Conservation (phyloP, 2,888 invertebrate genomes). For the Ethmia dodecea region DNA sequence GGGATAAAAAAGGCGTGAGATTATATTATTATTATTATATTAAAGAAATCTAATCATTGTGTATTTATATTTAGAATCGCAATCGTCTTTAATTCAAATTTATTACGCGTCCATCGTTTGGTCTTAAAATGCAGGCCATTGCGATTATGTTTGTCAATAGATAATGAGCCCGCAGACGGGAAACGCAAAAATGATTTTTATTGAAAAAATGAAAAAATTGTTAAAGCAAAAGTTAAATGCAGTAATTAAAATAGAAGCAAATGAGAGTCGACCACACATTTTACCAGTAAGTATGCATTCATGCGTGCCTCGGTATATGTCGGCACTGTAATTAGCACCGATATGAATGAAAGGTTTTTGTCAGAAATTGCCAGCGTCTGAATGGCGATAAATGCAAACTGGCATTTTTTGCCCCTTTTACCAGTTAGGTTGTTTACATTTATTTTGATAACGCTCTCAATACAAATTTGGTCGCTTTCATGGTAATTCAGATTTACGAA, state of each 20-base stretch:
- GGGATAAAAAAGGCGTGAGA: too few relatives aligned
- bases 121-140: too few relatives aligned
- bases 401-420: slow-evolving; percentile 5
- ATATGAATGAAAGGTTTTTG: slow-evolving; percentile 58
- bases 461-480: not conserved
- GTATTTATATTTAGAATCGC: too few relatives aligned
- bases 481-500: not conserved
- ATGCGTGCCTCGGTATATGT: slow-evolving; percentile 61
- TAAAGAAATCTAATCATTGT: too few relatives aligned
- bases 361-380: slow-evolving; percentile 32
- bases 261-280: slow-evolving; percentile 24
- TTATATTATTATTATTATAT: too few relatives aligned
- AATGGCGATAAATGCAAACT: slow-evolving; percentile 29
- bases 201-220: too few relatives aligned
- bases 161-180: too few relatives aligned
- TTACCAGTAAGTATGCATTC: slow-evolving; percentile 61
- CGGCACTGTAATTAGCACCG: slow-evolving; percentile 65
- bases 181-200: too few relatives aligned
- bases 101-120: too few relatives aligned
- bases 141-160: too few relatives aligned
- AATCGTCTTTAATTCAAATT: too few relatives aligned
- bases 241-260: not conserved
- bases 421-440: not conserved
- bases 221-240: too few relatives aligned
- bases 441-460: not conserved